Conservation (phyloP, 2,888 invertebrate species). For the Lepeophtheirus nordmannii region DNA sequence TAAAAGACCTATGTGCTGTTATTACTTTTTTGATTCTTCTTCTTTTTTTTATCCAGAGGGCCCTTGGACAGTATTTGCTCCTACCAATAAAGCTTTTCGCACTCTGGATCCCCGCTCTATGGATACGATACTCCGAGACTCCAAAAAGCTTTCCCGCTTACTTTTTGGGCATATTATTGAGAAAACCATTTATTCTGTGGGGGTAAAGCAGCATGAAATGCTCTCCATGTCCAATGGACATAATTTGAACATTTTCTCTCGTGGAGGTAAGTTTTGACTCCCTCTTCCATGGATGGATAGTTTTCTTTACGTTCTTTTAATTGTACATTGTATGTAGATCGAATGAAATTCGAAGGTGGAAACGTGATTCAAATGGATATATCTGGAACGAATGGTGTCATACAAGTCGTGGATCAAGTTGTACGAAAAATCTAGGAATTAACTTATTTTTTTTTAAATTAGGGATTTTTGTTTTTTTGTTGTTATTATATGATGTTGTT, state of each 20-base stretch:
- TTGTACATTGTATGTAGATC: background rate
- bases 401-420: conserved; percentile 12
- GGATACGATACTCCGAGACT: conserved; percentile 6
- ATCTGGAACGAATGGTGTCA: conserved; percentile 11
- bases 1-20: no score
- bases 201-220: conserved; percentile 10
- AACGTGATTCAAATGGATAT: conserved; percentile 16
- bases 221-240: conserved; percentile 11
- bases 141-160: conserved; percentile 2
- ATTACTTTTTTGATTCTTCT: background rate
- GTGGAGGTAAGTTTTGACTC: conserved; percentile 13
- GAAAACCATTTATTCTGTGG: background rate
- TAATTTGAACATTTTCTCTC: conserved; percentile 10
- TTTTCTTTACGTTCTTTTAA: background rate
- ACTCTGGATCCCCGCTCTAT: background rate
- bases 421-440: background rate
- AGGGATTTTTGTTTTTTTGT: no score
- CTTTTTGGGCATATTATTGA: background rate
- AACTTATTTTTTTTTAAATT: no score
- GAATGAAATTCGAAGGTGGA: conserved; percentile 11
- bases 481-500: no score
- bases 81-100: conserved; percentile 7
- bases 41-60: conserved; percentile 3
- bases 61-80: conserved; percentile 15
- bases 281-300: background rate